phyloP scores from a whole-genome alignment of 2,888 invertebrate genomes.

The Drosophila lutescens region DNA sequence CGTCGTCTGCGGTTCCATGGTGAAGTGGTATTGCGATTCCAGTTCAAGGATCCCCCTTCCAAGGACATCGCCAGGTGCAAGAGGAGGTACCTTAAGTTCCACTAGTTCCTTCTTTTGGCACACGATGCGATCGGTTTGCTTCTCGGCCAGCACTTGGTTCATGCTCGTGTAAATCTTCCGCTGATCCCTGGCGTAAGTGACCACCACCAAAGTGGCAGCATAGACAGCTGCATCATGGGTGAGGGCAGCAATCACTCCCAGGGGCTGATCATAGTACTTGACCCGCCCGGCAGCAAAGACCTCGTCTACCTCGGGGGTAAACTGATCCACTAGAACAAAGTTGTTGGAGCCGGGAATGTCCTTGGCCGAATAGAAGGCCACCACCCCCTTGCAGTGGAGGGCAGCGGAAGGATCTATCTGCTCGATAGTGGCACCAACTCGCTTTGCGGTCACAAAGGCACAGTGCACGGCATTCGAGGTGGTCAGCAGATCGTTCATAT shows the following conservation, averaged over 20 bases:
- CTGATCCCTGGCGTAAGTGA: constrained; percentile 84
- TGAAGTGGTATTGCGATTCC: constrained; percentile 90
- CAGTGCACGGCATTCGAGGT: constrained; percentile 86
- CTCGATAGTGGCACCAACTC: constrained; percentile 85
- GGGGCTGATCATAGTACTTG: constrained; percentile 89
- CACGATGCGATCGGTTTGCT: constrained; percentile 64
- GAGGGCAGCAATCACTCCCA: constrained; percentile 90
- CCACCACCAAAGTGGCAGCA: constrained; percentile 84
- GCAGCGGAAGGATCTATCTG: constrained; percentile 85
- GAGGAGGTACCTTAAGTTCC: not conserved
- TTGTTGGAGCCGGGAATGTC: constrained; percentile 86
- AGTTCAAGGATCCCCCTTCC: constrained; percentile 85
- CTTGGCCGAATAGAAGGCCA: constrained; percentile 86
- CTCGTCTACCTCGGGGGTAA: constrained; percentile 79
- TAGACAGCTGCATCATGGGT: constrained; percentile 86
- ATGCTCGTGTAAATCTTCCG: constrained; percentile 75
- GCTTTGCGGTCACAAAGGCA: constrained; percentile 86
- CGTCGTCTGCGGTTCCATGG: constrained; percentile 90
- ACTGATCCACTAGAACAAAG: constrained; percentile 85
- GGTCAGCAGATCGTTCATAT: constrained; percentile 90
- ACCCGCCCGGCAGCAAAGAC: constrained; percentile 75
- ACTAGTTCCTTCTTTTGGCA: constrained; percentile 27
- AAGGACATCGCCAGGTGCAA: constrained; percentile 53
- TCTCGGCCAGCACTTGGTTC: constrained; percentile 85
- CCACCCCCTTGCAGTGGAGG: constrained; percentile 86